A percentile compares a stretch with the other conserved stretches of the same genome.
Evolutionary conservation across 2,113 vertebrate species (phyloP).

Genomic region (Proteles cristata): DNA sequence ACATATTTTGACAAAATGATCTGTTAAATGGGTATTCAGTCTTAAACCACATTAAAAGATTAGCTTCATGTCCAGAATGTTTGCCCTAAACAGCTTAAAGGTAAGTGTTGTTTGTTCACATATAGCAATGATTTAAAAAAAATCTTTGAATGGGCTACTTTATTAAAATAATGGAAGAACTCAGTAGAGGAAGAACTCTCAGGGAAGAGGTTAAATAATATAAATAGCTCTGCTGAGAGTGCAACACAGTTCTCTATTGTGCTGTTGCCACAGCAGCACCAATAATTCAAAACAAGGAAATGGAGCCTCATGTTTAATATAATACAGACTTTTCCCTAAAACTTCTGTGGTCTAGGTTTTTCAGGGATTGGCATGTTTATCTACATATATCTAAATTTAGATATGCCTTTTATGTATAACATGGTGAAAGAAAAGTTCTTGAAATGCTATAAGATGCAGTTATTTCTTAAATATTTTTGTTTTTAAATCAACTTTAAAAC

Average conservation of each 20-base stretch:
- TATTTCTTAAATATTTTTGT: slow-evolving; percentile 56
- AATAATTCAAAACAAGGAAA: slow-evolving; percentile 81
- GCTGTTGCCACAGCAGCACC: slow-evolving; percentile 75
- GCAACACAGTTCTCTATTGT: slow-evolving; percentile 76
- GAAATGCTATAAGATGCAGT: slow-evolving; percentile 67
- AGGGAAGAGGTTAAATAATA: slow-evolving; percentile 73
- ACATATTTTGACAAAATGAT: background rate
- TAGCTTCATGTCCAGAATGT: slow-evolving; percentile 2
- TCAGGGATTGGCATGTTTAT: slow-evolving; percentile 71
- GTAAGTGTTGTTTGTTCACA: slow-evolving; percentile 25
- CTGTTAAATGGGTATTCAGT: slow-evolving; percentile 66
- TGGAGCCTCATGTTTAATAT: slow-evolving; percentile 72
- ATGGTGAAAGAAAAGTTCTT: slow-evolving; percentile 63
- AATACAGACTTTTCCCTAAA: slow-evolving; percentile 75
- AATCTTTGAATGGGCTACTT: slow-evolving; percentile 27
- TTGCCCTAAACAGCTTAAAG: slow-evolving; percentile 9
- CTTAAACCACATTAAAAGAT: slow-evolving; percentile 58
- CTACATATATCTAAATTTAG: slow-evolving; percentile 77
- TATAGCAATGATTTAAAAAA: background rate
- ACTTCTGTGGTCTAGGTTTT: slow-evolving; percentile 70
- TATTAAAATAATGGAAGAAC: slow-evolving; percentile 67
- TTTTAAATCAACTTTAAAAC: slow-evolving; percentile 64
- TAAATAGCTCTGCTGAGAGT: slow-evolving; percentile 78
- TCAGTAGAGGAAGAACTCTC: slow-evolving; percentile 64
- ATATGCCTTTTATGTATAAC: slow-evolving; percentile 69